Evolutionary conservation across 1,140 invertebrate species (phyloP), one percentile per base, ranked within the genome.

Genomic region (Mamestra configurata): DNA sequence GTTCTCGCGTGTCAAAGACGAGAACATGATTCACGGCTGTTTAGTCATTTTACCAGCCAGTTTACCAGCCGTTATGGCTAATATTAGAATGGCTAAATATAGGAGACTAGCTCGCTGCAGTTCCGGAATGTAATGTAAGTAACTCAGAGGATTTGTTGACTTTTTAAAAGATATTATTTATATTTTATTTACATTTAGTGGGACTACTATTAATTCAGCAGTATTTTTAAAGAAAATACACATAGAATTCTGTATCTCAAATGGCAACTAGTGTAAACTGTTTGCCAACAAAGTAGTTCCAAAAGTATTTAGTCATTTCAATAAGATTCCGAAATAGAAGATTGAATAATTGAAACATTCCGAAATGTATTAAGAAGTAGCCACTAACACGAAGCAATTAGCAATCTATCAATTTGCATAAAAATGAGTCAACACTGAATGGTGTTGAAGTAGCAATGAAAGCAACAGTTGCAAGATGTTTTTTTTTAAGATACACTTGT

Each of bases 71-170:
- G 31, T 64, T 64, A 31, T 35, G 37, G 31, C 59, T 64, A 66
- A 22, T 66, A 66, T 66, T 66, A 66, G 61, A 66, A 40, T 13
- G 18, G n/a, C 35, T 66, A 43, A 40, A 40, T 66, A 66, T 66
- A 66, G 57, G 27, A 22, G 40, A 20, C 61, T 66, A 20, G 61
- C 18, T 11, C 61, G 61, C 7, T 66, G 8, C 35, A 20, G 53
- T 43, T 43, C 35, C 61, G 61, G 35, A 66, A 40, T 57, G 10
- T 35, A 66, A 18, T 57, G 4, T 4, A 22, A 43, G 3, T 27
- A 31, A 59, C 11, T 27, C 18, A 15, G 10, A 13, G 24, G 27
- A 31, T 24, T 15, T 59, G 55, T 59, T 59, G 24, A 11, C 11
- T 43, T 43, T 43, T 10, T 43, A 11, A 43, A 43, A 43, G 8